Percentiles rank a stretch among this genome's conserved stretches.
phyloP scores from a whole-genome alignment of 2,113 vertebrate genomes.

The Bucco capensis region DNA sequence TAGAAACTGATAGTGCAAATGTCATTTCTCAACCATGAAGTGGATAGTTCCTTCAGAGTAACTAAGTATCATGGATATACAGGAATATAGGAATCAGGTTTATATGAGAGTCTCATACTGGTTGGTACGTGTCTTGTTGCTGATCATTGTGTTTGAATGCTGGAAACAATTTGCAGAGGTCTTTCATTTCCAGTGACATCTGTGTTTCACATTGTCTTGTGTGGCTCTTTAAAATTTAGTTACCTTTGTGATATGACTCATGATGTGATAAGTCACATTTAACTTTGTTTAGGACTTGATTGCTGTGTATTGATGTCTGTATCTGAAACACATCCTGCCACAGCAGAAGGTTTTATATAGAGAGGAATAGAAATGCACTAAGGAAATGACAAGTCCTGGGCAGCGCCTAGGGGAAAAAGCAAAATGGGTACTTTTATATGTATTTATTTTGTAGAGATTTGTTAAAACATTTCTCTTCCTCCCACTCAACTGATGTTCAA shows the following conservation, averaged over 20 bases:
- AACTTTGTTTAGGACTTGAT: background rate
- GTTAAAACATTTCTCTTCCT: conserved; percentile 37
- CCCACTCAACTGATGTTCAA: conserved; percentile 47
- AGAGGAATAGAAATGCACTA: background rate
- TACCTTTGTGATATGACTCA: background rate
- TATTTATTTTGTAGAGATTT: conserved; percentile 31
- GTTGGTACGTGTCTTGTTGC: background rate
- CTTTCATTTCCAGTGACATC: background rate
- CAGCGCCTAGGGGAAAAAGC: background rate
- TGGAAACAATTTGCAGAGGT: background rate
- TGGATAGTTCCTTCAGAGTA: background rate
- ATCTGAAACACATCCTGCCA: background rate
- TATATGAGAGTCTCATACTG: background rate
- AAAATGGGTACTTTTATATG: background rate
- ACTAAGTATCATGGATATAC: background rate
- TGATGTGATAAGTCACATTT: background rate
- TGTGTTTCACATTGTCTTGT: background rate
- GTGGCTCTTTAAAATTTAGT: background rate
- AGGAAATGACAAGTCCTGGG: background rate
- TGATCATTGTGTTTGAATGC: background rate
- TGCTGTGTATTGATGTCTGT: background rate
- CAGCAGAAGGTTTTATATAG: background rate
- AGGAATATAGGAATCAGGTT: background rate
- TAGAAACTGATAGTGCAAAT: background rate
- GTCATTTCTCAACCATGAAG: background rate